Evolutionary conservation across 2,113 vertebrate species (phyloP).

Genomic region (Mus pahari): DNA sequence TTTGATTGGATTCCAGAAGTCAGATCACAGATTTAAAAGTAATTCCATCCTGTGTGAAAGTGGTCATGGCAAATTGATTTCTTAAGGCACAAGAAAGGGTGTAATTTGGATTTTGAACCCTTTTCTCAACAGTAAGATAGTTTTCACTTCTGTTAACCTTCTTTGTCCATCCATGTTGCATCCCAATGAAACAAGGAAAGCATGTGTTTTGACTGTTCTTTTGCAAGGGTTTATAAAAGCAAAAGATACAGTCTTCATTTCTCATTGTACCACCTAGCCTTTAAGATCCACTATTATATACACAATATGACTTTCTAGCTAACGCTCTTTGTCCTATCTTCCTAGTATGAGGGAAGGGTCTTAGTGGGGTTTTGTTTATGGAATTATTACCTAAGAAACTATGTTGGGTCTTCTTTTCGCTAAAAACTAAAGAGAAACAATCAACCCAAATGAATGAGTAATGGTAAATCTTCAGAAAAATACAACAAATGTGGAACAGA

Average conservation of each 20-base stretch:
- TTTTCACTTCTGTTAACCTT: conserved; percentile 42
- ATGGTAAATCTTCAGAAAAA: neutral
- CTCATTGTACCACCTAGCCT: neutral
- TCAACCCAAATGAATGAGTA: conserved; percentile 9
- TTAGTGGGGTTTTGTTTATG: neutral
- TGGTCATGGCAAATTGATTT: conserved; percentile 76
- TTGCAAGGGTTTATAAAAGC: neutral
- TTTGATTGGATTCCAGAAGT: conserved; percentile 85
- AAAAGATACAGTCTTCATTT: neutral
- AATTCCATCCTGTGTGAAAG: conserved; percentile 71
- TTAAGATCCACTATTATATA: neutral
- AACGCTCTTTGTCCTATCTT: neutral
- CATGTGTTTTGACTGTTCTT: neutral
- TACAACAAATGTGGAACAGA: neutral
- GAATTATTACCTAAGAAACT: neutral
- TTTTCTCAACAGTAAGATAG: conserved; percentile 41
- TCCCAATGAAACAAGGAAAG: neutral
- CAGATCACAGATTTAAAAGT: conserved; percentile 80
- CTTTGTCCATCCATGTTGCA: neutral
- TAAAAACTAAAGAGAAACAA: neutral
- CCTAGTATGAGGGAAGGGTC: neutral
- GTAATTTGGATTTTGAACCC: conserved; percentile 71
- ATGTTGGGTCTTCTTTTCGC: neutral
- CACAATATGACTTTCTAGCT: neutral
- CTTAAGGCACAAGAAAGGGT: conserved; percentile 70